Evolutionary conservation across 2,113 vertebrate species (phyloP).

Genomic region (Dicerorhinus sumatrensis): DNA sequence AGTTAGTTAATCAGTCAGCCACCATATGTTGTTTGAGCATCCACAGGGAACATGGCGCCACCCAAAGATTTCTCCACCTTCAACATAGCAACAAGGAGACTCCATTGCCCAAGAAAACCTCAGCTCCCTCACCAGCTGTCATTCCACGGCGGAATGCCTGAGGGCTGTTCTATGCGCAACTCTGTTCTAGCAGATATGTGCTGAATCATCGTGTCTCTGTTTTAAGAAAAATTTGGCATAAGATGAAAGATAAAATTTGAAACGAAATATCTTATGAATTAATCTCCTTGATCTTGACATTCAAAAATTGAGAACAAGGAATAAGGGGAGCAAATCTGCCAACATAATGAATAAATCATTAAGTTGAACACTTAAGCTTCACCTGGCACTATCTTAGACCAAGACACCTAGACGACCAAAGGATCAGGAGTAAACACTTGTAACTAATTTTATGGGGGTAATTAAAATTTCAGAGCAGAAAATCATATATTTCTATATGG

Average conservation of each 20-base stretch:
- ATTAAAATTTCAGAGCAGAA: slow-evolving; percentile 16
- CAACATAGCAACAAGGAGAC: not conserved
- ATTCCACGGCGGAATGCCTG: not conserved
- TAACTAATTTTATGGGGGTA: not conserved
- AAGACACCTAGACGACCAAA: not conserved
- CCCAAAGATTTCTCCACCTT: not conserved
- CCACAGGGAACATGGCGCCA: rapidly evolving
- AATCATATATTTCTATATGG: not conserved
- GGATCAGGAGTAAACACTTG: not conserved
- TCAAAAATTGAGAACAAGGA: slow-evolving; percentile 26
- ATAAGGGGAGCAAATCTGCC: not conserved
- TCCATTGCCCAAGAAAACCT: not conserved
- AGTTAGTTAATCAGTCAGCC: not conserved
- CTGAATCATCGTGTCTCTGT: not conserved
- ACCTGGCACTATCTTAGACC: not conserved
- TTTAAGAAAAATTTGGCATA: slow-evolving; percentile 52
- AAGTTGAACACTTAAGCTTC: not conserved
- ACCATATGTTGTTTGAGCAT: not conserved
- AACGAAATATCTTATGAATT: not conserved
- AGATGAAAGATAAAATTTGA: slow-evolving; percentile 51
- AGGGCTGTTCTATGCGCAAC: not conserved
- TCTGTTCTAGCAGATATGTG: not conserved
- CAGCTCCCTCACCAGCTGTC: not conserved
- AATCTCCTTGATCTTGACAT: slow-evolving; percentile 60
- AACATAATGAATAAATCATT: slow-evolving; percentile 44